Evolutionary conservation across 2,888 invertebrate species (phyloP).

Genomic region (Spisula subtruncata): DNA sequence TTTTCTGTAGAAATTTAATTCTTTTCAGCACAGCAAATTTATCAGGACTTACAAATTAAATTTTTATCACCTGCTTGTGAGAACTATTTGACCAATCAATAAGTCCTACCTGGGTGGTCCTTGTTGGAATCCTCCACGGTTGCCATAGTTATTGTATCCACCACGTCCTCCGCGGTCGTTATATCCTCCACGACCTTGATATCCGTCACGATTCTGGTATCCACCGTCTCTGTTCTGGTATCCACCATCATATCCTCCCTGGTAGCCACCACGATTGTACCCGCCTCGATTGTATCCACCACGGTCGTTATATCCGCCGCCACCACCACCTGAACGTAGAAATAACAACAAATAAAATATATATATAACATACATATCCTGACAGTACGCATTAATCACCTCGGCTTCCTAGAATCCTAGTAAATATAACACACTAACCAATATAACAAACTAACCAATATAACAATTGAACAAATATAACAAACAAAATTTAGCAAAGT

Average conservation of each 20-base stretch:
- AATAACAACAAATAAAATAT: neutral
- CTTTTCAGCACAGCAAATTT: no score
- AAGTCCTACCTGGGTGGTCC: constrained; percentile 42
- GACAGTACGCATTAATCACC: no score
- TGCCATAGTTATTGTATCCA: constrained; percentile 69
- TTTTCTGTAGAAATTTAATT: no score
- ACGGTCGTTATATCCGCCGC: constrained; percentile 89
- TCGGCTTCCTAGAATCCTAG: no score
- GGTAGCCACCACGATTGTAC: constrained; percentile 74
- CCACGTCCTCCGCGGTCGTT: constrained; percentile 60
- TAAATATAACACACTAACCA: no score
- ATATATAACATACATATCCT: no score
- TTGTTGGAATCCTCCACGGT: constrained; percentile 56
- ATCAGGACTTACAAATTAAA: no score
- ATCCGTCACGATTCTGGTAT: constrained; percentile 63
- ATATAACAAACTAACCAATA: no score
- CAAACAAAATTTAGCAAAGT: no score
- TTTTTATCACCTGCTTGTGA: no score
- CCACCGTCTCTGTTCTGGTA: constrained; percentile 68
- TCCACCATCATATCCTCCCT: constrained; percentile 69
- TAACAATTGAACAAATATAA: no score
- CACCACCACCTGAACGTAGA: constrained; percentile 37
- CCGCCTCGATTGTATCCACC: constrained; percentile 88
- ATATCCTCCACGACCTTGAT: constrained; percentile 61
- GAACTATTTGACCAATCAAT: neutral